phyloP scores from a whole-genome alignment of 2,797 vertebrate genomes.

The Artibeus lituratus region DNA sequence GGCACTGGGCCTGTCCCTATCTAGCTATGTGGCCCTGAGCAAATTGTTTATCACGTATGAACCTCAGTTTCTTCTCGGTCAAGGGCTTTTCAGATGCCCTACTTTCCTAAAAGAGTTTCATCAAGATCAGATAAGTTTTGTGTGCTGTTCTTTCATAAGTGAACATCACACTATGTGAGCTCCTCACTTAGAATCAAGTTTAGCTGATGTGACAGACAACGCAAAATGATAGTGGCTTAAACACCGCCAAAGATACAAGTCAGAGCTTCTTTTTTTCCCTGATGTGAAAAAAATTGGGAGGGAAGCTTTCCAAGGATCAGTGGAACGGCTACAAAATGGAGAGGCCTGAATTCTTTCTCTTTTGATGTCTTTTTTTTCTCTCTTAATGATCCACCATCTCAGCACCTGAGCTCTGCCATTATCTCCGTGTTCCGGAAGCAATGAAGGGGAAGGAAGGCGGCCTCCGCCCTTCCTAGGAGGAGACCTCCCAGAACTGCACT shows the following conservation, averaged over 20 bases:
- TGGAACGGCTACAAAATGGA: neutral
- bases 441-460: neutral
- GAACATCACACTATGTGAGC: neutral
- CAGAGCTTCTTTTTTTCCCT: neutral
- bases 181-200: neutral
- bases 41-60: neutral
- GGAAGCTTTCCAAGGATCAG: neutral
- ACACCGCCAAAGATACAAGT: neutral
- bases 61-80: neutral
- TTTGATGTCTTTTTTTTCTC: neutral
- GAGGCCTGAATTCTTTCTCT: neutral
- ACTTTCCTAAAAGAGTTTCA: neutral
- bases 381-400: neutral
- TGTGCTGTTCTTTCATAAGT: neutral
- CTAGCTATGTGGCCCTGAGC: neutral
- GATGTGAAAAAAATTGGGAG: neutral
- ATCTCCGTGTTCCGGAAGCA: neutral
- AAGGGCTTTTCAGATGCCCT: neutral
- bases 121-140: neutral
- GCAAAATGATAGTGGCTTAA: neutral
- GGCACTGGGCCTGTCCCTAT: neutral
- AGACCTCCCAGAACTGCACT: neutral
- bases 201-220: neutral
- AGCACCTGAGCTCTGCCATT: neutral
- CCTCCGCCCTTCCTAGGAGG: neutral